A percentile compares a stretch with the other conserved stretches of the same genome.
These are phyloP conservation scores for Sceloporus tristichus DNA, from an alignment of 2,113 vertebrate genomes.

Conservation along the genomic window DNA sequence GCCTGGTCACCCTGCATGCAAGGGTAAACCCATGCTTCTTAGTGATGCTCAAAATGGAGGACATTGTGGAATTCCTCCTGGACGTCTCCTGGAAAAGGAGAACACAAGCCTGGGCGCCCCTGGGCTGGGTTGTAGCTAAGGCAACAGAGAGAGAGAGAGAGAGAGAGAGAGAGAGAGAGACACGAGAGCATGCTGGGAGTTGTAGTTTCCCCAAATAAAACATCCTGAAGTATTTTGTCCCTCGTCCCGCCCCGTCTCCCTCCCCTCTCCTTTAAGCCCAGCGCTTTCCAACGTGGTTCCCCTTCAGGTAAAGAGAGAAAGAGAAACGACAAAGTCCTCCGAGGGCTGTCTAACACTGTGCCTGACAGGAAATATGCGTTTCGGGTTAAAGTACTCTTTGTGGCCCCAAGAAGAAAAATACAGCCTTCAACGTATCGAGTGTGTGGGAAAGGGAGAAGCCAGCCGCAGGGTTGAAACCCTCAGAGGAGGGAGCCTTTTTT, in stretches of 20 bases:
- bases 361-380: conserved; percentile 37
- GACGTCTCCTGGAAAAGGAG: too few relatives aligned
- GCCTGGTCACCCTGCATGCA: too few relatives aligned
- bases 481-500: accelerated
- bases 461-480: accelerated
- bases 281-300: conserved; percentile 47
- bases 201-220: accelerated
- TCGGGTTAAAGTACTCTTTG: background rate
- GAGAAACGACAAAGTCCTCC: accelerated
- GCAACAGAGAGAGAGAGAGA: background rate
- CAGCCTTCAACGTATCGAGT: too few relatives aligned
- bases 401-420: background rate
- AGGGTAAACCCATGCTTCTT: too few relatives aligned
- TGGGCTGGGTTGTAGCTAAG: too few relatives aligned
- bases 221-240: background rate
- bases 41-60: too few relatives aligned
- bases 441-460: accelerated
- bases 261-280: background rate
- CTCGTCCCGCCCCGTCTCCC: background rate
- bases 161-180: too few relatives aligned
- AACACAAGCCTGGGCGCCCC: background rate
- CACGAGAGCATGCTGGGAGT: conserved; percentile 25
- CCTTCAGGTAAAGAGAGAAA: accelerated
- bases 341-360: accelerated
- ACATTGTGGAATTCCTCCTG: too few relatives aligned